Base-by-base conservation (phyloP, 2,888 invertebrate species). In the Caenorhabditis becei region DNA sequence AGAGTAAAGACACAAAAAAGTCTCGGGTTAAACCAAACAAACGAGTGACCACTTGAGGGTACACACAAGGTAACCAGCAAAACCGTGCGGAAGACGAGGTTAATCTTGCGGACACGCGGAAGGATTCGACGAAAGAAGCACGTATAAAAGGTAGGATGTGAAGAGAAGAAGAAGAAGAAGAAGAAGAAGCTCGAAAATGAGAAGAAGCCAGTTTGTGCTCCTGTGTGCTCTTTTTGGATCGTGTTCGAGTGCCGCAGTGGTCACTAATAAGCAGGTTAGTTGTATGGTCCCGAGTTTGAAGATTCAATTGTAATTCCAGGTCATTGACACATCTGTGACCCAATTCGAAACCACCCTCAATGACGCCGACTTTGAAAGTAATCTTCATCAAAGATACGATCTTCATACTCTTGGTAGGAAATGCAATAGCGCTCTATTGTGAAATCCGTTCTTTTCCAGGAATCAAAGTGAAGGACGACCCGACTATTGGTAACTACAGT, bases 391-490 rank as follows among this genome's bases (percentile, higher is more conserved):
- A n/a, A 61, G 65, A 72, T 71, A 53, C 58, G 65, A 65, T 47
- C 61, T 77, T 37, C 59, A 67, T 5, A 58, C 41, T 0, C 8
- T 69, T 11, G 61, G 49, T 63, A 49, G 32, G 41, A 1, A 3
- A 3, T 10, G 2, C 8, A 41, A 14, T 16, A 5, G 2, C 41
- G 5, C 14, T 16, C 10, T 3, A 41, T 5, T 41, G 41, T 16
- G 4, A 4, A 32, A 32, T 7, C 5, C 10, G 5, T 32, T 32
- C 4, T 10, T 4, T 3, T 71, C n/a, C 47, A 77, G 87, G 90
- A 32, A 89, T 90, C 58, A 72, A 86, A 59, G 89, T 91, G 47
- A 84, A 83, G 67, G 84, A 86, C 41, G 88, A 90, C 65, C 89
- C 89, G 51, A 90, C 89, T 1, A 83, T 88, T 56, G 89, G 89